Conservation (phyloP, 2,797 vertebrate genomes). For the Halcyon smyrnensis region DNA sequence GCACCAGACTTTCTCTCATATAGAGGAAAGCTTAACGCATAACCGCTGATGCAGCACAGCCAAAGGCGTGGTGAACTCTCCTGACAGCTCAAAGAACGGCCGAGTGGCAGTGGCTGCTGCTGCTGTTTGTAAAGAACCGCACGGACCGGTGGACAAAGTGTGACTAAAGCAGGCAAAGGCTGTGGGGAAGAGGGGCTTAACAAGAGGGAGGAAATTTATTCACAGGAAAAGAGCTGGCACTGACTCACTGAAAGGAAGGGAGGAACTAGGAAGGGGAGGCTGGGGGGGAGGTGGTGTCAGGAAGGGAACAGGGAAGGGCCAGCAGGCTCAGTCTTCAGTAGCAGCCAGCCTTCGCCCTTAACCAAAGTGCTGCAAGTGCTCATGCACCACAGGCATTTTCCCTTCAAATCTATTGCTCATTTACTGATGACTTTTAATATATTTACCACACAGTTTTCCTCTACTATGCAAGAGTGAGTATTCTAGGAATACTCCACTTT, state of each 20-base stretch:
- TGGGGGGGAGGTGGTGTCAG: neutral
- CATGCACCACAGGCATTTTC: neutral
- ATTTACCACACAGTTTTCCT: neutral
- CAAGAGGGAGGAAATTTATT: constrained; percentile 5
- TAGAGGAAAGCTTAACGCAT: neutral
- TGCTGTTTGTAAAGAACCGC: fast-evolving
- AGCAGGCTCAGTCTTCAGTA: neutral
- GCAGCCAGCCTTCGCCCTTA: neutral
- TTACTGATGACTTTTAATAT: neutral
- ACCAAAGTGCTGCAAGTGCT: neutral
- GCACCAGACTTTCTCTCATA: neutral
- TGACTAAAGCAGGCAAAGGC: constrained; percentile 20
- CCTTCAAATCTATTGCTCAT: neutral
- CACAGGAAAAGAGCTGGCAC: constrained; percentile 46
- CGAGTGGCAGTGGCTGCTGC: fast-evolving
- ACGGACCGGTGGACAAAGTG: neutral
- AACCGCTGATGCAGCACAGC: neutral
- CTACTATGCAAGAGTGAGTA: neutral
- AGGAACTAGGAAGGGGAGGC: neutral
- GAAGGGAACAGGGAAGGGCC: neutral
- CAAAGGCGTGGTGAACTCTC: neutral
- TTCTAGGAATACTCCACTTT: neutral
- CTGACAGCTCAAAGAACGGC: constrained; percentile 1
- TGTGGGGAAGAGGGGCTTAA: neutral
- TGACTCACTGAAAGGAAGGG: constrained; percentile 58